Percentiles rank a stretch among this genome's conserved stretches.
Conservation (phyloP, 1,140 invertebrate genomes). For the Bombus pyrosoma region DNA sequence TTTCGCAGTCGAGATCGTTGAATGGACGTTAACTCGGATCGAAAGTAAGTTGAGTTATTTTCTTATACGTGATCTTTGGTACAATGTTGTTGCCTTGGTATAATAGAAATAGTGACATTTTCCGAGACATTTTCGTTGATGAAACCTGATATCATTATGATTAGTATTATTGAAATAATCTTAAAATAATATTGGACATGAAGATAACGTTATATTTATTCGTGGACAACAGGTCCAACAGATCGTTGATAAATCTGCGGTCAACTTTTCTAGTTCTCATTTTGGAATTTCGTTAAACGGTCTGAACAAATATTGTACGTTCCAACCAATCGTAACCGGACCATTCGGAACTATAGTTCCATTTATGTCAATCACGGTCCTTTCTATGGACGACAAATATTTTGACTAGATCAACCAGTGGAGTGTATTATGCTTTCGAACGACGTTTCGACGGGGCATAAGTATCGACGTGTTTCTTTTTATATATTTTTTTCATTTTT, state of each 20-base stretch:
- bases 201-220: too few species aligned
- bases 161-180: too few species aligned
- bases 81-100: too few species aligned
- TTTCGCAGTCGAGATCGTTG: conserved; percentile 17
- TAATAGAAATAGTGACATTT: too few species aligned
- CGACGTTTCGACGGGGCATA: background rate
- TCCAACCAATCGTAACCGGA: background rate
- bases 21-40: background rate
- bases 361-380: background rate
- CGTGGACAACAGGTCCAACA: too few species aligned
- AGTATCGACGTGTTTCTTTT: background rate
- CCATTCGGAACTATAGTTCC: background rate
- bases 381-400: background rate
- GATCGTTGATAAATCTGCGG: too few species aligned
- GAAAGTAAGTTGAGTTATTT: background rate
- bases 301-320: background rate
- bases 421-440: background rate
- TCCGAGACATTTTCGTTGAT: too few species aligned
- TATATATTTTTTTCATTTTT: background rate
- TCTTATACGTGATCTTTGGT: background rate
- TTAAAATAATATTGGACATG: too few species aligned
- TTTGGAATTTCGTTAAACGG: background rate
- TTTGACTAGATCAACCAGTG: background rate
- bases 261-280: too few species aligned
- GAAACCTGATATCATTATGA: too few species aligned